These are phyloP conservation scores for Aix galericulata DNA, from an alignment of 2,113 vertebrate genomes.

Conservation along the genomic window DNA sequence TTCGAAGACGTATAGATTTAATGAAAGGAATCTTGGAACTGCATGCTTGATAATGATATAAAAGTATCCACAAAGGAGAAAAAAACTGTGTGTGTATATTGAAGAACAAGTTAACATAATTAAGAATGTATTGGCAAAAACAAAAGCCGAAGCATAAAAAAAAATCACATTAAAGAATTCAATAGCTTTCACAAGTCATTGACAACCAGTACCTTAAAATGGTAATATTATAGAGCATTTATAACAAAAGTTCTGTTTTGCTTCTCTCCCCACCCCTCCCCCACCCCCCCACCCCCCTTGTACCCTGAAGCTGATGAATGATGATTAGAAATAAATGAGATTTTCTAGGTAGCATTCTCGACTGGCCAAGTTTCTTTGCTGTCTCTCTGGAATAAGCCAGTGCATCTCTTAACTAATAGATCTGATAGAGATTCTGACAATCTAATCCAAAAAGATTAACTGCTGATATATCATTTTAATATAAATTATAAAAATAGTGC, in stretches of 20 bases:
- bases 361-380: not conserved
- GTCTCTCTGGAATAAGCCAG: not conserved
- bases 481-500: not conserved
- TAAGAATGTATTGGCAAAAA: not conserved
- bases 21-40: not conserved
- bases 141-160: not conserved
- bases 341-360: not conserved
- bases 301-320: not conserved
- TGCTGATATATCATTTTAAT: not conserved
- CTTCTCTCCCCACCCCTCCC: too few relatives aligned
- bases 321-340: not conserved
- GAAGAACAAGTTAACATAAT: not conserved
- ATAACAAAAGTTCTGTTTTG: not conserved
- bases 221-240: not conserved
- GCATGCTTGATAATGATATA: not conserved
- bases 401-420: not conserved
- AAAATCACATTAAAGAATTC: not conserved
- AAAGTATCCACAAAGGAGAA: not conserved
- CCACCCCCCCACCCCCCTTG: too few relatives aligned
- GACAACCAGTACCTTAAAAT: not conserved
- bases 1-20: not conserved
- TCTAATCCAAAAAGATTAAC: not conserved
- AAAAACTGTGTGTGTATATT: fast-evolving
- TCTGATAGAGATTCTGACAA: not conserved
- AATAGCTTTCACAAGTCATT: fast-evolving